Evolutionary conservation across 2,888 invertebrate genomes (phyloP).

Genomic region (Ectemnius lituratus): DNA sequence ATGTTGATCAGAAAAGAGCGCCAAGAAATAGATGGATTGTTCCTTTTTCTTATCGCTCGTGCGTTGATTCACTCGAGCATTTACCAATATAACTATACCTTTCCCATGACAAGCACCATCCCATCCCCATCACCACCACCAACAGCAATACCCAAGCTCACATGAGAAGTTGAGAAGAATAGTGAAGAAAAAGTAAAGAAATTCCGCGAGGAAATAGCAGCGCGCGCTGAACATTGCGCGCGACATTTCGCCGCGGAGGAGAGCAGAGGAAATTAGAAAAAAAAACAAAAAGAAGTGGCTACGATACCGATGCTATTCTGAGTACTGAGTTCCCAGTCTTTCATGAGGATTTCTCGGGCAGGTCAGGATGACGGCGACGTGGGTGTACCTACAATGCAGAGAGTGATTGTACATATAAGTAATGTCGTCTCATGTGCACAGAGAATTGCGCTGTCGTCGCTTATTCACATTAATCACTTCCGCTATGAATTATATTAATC

Average conservation of each 20-base stretch:
- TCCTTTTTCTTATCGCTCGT: background rate
- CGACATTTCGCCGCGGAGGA: no score
- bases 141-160: background rate
- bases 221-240: slow-evolving; percentile 4
- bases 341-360: slow-evolving; percentile 78
- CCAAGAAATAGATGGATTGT: no score
- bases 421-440: slow-evolving; percentile 32
- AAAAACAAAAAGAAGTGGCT: slow-evolving; percentile 73
- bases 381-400: slow-evolving; percentile 78
- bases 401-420: slow-evolving; percentile 73
- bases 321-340: slow-evolving; percentile 79
- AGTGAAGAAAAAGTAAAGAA: slow-evolving; percentile 29
- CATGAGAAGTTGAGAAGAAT: slow-evolving; percentile 14
- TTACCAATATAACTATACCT: slow-evolving; percentile 13
- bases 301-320: slow-evolving; percentile 78
- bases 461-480: background rate
- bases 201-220: slow-evolving; percentile 28
- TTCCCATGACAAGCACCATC: slow-evolving; percentile 11
- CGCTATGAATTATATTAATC: no score
- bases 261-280: slow-evolving; percentile 30
- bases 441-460: background rate
- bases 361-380: slow-evolving; percentile 78
- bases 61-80: slow-evolving; percentile 20
- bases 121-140: slow-evolving; percentile 25
- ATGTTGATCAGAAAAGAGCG: no score